These are phyloP conservation scores for Balearica regulorum DNA, from an alignment of 2,797 vertebrate species.

Conservation along the genomic window DNA sequence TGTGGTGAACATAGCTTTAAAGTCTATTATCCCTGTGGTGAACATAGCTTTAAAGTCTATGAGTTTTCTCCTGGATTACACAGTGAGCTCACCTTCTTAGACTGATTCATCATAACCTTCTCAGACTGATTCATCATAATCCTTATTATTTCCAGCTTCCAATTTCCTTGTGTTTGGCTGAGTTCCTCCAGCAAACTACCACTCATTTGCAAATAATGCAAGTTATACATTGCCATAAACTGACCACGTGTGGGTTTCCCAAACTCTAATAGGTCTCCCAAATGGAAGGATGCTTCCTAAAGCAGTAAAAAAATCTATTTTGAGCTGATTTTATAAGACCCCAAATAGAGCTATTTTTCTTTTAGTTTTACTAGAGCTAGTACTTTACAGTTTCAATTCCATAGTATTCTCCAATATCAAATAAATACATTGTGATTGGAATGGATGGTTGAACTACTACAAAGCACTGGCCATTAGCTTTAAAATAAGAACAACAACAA, in stretches of 20 bases:
- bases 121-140: slow-evolving; percentile 7
- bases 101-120: slow-evolving; percentile 3
- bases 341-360: too few species aligned
- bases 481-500: background rate
- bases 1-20: background rate
- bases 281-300: background rate
- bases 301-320: background rate
- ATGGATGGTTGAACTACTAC: background rate
- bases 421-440: background rate
- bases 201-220: background rate
- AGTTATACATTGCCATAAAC: background rate
- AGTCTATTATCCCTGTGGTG: background rate
- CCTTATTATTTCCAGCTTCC: slow-evolving; percentile 5
- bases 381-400: background rate
- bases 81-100: background rate
- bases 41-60: background rate
- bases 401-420: background rate
- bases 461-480: background rate
- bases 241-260: background rate
- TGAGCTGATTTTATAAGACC: too few species aligned
- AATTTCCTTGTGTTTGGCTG: background rate
- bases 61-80: background rate
- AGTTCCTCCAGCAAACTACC: background rate
- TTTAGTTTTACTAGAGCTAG: background rate
- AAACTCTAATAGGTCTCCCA: background rate